A percentile compares a stretch with the other conserved stretches of the same genome.
Evolutionary conservation across 2,888 invertebrate genomes (phyloP).

Genomic region (Digitonthophagus gazella): DNA sequence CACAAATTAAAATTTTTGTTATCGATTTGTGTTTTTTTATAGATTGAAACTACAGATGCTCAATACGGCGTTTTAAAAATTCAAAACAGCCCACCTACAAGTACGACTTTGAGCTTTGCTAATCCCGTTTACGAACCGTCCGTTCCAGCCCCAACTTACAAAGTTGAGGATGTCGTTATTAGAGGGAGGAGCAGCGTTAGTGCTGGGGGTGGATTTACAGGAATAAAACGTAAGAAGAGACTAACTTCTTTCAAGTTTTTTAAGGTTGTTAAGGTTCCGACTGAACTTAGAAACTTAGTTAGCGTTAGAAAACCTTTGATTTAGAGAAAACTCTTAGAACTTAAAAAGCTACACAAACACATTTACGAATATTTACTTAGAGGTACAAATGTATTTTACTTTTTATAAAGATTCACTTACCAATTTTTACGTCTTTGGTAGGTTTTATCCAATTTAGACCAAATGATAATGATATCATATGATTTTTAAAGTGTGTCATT

Average conservation of each 20-base stretch:
- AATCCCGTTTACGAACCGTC: slow-evolving; percentile 83
- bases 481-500: no score
- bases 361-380: no score
- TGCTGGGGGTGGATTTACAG: slow-evolving; percentile 53
- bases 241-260: no score
- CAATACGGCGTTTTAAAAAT: slow-evolving; percentile 76
- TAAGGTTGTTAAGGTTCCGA: no score
- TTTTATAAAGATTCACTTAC: no score
- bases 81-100: slow-evolving; percentile 64
- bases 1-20: neutral
- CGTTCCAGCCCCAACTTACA: slow-evolving; percentile 61
- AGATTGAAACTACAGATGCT: slow-evolving; percentile 65
- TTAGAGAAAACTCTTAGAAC: slow-evolving; percentile 3
- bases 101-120: slow-evolving; percentile 71
- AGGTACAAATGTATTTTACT: no score
- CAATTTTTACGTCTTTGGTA: no score
- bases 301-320: neutral
- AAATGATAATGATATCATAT: no score
- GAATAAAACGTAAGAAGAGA: slow-evolving; percentile 56
- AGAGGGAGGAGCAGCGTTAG: slow-evolving; percentile 56
- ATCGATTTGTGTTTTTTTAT: slow-evolving; percentile 27
- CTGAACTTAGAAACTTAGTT: no score
- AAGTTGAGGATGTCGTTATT: slow-evolving; percentile 75
- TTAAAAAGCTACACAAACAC: no score
- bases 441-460: no score